These are phyloP conservation scores for Cyprichromis sp. DNA, from an alignment of 2,113 vertebrate species.

Conservation along the genomic window DNA sequence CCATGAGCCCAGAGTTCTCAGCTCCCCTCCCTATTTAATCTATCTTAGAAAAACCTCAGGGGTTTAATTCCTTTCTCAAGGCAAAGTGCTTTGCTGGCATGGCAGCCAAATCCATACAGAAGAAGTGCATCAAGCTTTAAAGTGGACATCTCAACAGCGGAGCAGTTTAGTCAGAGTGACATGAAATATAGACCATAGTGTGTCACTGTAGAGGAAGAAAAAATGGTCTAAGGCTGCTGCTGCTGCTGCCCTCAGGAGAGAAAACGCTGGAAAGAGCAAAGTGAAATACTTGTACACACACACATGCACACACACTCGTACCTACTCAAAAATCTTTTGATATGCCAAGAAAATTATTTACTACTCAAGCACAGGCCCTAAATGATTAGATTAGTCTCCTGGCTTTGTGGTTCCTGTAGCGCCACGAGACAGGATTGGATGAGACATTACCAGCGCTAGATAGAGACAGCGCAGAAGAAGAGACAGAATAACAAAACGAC, in stretches of 20 bases:
- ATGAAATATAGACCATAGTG: slow-evolving; percentile 51
- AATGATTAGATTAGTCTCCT: slow-evolving; percentile 56
- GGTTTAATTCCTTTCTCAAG: slow-evolving; percentile 63
- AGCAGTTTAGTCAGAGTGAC: slow-evolving; percentile 52
- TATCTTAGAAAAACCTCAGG: slow-evolving; percentile 55
- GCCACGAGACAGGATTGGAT: not conserved
- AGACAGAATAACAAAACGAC: not conserved
- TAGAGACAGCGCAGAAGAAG: not conserved
- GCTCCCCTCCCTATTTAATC: slow-evolving; percentile 57
- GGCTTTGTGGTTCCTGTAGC: slow-evolving; percentile 2
- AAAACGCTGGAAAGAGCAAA: not conserved
- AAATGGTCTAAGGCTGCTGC: not conserved
- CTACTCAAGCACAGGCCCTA: slow-evolving; percentile 6
- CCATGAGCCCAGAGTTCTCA: slow-evolving; percentile 5
- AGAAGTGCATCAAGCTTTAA: slow-evolving; percentile 66
- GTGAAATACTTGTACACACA: not conserved
- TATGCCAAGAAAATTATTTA: slow-evolving; percentile 50
- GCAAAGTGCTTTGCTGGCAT: slow-evolving; percentile 71
- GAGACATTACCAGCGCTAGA: not conserved
- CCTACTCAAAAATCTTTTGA: not conserved
- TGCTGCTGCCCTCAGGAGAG: not conserved
- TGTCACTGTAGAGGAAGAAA: slow-evolving; percentile 14
- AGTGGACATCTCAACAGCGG: slow-evolving; percentile 61
- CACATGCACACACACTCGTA: not conserved
- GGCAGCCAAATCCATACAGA: slow-evolving; percentile 58